These are phyloP conservation scores for Epinotia ramella DNA, from an alignment of 2,888 invertebrate genomes.

Conservation along the genomic window DNA sequence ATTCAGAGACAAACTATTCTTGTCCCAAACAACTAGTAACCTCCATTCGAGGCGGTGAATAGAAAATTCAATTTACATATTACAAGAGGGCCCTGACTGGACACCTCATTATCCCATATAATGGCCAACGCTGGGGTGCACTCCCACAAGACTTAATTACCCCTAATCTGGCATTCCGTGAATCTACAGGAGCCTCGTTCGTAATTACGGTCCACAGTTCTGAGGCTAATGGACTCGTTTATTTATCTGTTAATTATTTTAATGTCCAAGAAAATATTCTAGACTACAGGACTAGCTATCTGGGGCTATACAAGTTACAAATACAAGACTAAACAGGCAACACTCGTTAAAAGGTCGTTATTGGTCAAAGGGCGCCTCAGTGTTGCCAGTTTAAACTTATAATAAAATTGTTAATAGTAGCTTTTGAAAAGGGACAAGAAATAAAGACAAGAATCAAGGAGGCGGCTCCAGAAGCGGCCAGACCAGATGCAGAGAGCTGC, in stretches of 20 bases:
- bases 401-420: too few relatives aligned
- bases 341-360: too few relatives aligned
- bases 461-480: neutral
- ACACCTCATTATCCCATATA: slow-evolving; percentile 82
- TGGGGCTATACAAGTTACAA: neutral
- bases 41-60: slow-evolving; percentile 59
- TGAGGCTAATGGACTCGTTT: slow-evolving; percentile 75
- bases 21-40: slow-evolving; percentile 58
- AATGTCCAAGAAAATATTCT: slow-evolving; percentile 49
- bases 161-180: slow-evolving; percentile 79
- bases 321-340: neutral
- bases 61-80: slow-evolving; percentile 82
- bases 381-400: too few relatives aligned
- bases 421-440: too few relatives aligned
- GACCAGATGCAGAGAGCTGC: neutral
- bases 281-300: slow-evolving; percentile 6
- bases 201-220: slow-evolving; percentile 77
- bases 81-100: slow-evolving; percentile 76
- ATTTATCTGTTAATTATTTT: slow-evolving; percentile 72
- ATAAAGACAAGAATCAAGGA: neutral
- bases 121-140: slow-evolving; percentile 72
- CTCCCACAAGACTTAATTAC: slow-evolving; percentile 80
- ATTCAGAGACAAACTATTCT: slow-evolving; percentile 18
- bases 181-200: slow-evolving; percentile 74
- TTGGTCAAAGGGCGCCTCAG: too few relatives aligned